Percentiles rank a stretch among this genome's conserved stretches.
Conservation (phyloP, 2,888 invertebrate species). For the Ochlodes sylvanus region DNA sequence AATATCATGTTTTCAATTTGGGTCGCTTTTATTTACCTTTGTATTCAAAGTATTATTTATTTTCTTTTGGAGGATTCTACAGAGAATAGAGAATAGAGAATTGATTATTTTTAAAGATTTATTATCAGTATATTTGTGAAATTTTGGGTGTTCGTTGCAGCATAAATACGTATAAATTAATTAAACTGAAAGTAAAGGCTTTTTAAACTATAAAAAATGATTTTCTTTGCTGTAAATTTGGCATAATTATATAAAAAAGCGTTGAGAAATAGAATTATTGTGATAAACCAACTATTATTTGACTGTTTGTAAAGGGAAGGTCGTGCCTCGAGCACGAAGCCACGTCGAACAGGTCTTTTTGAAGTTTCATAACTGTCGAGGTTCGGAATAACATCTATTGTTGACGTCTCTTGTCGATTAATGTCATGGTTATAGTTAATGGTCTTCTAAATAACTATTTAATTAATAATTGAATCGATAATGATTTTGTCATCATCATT, state of each 20-base stretch:
- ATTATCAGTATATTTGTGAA: too few species aligned
- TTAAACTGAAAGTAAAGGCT: not conserved
- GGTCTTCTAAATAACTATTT: too few species aligned
- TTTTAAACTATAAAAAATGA: too few species aligned
- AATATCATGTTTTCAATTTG: not conserved
- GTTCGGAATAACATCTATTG: not conserved
- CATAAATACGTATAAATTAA: not conserved
- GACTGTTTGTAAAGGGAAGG: conserved; percentile 29
- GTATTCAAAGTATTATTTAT: not conserved
- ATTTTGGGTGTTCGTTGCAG: too few species aligned
- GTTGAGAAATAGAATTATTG: conserved; percentile 19
- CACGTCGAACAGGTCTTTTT: conserved; percentile 12
- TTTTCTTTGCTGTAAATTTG: not conserved
- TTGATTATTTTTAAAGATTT: too few species aligned
- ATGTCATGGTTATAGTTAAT: not conserved
- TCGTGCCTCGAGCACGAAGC: conserved; percentile 24
- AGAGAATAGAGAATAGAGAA: too few species aligned
- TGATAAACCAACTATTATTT: conserved; percentile 23
- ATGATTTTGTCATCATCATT: too few species aligned
- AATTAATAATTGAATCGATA: too few species aligned
- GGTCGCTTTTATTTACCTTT: not conserved
- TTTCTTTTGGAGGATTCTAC: too few species aligned
- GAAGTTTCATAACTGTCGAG: conserved; percentile 1
- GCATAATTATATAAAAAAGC: conserved; percentile 1
- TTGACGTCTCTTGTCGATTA: not conserved